Evolutionary conservation across 2,888 invertebrate species (phyloP), one percentile per base, ranked within the genome.

Genomic region (Neoitamus cyanurus): DNA sequence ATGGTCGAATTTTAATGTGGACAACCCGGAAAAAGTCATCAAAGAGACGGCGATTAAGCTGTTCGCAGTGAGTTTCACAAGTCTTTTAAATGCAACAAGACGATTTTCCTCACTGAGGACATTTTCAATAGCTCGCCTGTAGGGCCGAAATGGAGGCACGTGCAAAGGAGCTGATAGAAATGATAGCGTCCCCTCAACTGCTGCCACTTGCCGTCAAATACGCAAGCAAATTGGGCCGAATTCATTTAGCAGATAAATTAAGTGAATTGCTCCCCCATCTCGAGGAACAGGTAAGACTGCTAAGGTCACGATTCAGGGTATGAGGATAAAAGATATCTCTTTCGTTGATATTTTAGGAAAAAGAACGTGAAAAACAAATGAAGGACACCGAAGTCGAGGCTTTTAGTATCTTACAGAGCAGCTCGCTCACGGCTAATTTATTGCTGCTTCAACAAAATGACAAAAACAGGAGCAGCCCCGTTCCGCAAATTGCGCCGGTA

Each of bases 181-280:
- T 97, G 87, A 93, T 98, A 88, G 94, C 94, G 28, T 95, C 96
- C 88, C 94, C 95, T 1, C 94, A 95, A 70, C 92, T 97, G 0
- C 91, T 98, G 46, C 95, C 96, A 86, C 92, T 97, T 46, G 97
- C 97, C 0, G 95, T 96, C n/a, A 97, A 96, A 89, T 98, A 98
- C 91, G 97, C 98, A 0, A 94, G 94, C 0, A 94, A 96, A 87
- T 92, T 96, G 11, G 95, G 96, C 30, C 94, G 95, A 87, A 93
- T 94, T 87, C 94, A 96, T 88, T 92, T 98, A 70, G 96, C 96
- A 0, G 96, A 97, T 87, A 95, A 95, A 89, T 92, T 98, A 31
- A 92, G 93, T 0, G 93, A 93, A 87, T 88, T 96, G 11, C 92
- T 94, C 3, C 93, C 91, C 2, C 90, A 90, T 83, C 83, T 91